phyloP scores from a whole-genome alignment of 2,797 vertebrate species.

The Chelonia mydas region DNA sequence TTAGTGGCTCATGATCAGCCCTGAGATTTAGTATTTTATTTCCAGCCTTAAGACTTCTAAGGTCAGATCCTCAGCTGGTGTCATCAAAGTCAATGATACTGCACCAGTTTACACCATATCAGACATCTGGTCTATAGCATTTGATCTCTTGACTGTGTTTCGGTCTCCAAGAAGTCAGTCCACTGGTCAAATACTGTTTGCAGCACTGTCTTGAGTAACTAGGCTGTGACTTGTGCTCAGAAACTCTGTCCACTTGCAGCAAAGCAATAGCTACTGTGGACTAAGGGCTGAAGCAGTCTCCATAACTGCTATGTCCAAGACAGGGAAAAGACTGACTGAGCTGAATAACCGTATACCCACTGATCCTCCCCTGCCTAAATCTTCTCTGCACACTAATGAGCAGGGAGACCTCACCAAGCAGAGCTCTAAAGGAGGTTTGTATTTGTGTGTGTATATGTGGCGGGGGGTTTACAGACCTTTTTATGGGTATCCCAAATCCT shows the following conservation, averaged over 20 bases:
- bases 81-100: neutral
- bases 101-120: neutral
- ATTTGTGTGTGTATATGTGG: neutral
- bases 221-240: rapidly evolving
- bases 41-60: neutral
- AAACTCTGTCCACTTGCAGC: neutral
- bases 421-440: neutral
- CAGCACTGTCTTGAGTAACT: neutral
- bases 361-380: neutral
- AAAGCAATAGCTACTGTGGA: neutral
- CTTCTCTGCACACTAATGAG: neutral
- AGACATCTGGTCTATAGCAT: neutral
- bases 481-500: neutral
- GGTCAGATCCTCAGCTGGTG: neutral
- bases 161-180: neutral
- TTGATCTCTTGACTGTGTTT: neutral
- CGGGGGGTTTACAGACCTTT: neutral
- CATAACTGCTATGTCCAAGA: rapidly evolving
- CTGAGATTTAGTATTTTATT: neutral
- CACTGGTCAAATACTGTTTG: neutral
- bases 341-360: rapidly evolving
- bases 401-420: rapidly evolving
- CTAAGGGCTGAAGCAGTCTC: neutral
- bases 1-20: neutral
- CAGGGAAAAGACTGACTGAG: neutral